Evolutionary conservation across 2,113 vertebrate species (phyloP).

Genomic region (Arothron firmamentum): DNA sequence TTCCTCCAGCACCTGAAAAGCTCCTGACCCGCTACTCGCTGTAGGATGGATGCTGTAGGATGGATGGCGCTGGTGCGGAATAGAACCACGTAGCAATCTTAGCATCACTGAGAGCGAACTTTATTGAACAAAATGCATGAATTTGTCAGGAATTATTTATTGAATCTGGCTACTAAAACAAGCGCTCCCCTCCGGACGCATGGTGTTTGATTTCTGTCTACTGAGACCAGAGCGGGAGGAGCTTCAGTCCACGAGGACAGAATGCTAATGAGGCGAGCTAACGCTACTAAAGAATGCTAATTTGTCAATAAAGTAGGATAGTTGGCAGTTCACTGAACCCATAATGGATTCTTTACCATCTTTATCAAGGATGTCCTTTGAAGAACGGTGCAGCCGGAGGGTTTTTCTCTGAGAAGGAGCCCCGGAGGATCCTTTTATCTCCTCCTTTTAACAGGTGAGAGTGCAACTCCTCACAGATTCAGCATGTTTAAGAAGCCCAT

Average conservation of each 20-base stretch:
- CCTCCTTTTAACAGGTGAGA: slow-evolving; percentile 15
- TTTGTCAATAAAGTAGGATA: slow-evolving; percentile 34
- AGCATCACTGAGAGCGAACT: neutral
- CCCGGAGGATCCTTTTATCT: slow-evolving; percentile 18
- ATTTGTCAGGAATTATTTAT: neutral
- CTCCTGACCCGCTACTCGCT: too few species aligned
- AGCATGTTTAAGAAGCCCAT: slow-evolving; percentile 22
- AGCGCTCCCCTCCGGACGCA: neutral
- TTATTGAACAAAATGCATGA: too few species aligned
- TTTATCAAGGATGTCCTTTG: slow-evolving; percentile 41
- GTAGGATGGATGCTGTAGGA: too few species aligned
- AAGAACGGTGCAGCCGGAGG: slow-evolving; percentile 36
- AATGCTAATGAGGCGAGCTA: neutral
- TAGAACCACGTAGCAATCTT: slow-evolving; percentile 14
- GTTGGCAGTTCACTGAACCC: slow-evolving; percentile 24
- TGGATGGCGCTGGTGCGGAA: neutral
- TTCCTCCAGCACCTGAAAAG: slow-evolving; percentile 6
- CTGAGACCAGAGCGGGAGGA: neutral
- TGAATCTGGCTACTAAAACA: neutral
- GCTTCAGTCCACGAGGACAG: neutral
- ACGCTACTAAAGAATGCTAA: slow-evolving; percentile 2
- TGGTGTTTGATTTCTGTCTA: slow-evolving; percentile 6
- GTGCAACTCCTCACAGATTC: slow-evolving; percentile 26
- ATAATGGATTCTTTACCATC: slow-evolving; percentile 44
- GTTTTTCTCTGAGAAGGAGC: neutral